Evolutionary conservation across 2,888 invertebrate genomes (phyloP).

Genomic region (Lamellibrachia columna): DNA sequence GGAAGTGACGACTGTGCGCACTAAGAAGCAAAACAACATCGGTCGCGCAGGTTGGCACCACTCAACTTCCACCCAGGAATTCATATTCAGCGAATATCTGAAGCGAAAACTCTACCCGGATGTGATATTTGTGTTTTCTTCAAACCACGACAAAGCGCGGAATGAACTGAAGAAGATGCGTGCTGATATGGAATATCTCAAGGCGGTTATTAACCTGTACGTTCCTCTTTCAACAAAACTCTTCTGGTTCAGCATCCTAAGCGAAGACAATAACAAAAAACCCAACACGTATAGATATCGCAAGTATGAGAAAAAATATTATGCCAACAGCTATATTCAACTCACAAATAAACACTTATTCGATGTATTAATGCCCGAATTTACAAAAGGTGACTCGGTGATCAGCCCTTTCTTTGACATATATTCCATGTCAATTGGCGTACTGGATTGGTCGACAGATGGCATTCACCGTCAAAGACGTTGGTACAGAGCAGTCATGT

Average conservation of each 20-base stretch:
- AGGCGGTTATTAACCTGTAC: not conserved
- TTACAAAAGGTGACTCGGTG: not conserved
- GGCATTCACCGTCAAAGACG: no score
- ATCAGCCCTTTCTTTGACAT: not conserved
- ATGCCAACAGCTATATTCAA: not conserved
- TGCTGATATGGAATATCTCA: not conserved
- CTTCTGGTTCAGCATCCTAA: not conserved
- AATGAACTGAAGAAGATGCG: not conserved
- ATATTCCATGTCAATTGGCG: no score
- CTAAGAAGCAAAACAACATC: not conserved
- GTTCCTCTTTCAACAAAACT: not conserved
- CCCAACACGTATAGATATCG: not conserved
- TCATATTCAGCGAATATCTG: not conserved
- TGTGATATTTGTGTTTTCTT: not conserved
- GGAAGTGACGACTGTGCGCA: slow-evolving; percentile 3
- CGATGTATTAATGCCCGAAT: not conserved
- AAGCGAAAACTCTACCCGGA: not conserved
- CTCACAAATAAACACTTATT: not conserved
- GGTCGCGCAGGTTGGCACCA: no score
- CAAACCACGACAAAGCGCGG: not conserved
- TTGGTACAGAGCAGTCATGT: no score
- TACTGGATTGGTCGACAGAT: no score
- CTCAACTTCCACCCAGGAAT: not conserved
- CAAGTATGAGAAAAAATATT: not conserved
- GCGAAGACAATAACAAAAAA: not conserved